Evolutionary conservation across 2,888 invertebrate species (phyloP).

Genomic region (Venustoraphidia nigricollis): DNA sequence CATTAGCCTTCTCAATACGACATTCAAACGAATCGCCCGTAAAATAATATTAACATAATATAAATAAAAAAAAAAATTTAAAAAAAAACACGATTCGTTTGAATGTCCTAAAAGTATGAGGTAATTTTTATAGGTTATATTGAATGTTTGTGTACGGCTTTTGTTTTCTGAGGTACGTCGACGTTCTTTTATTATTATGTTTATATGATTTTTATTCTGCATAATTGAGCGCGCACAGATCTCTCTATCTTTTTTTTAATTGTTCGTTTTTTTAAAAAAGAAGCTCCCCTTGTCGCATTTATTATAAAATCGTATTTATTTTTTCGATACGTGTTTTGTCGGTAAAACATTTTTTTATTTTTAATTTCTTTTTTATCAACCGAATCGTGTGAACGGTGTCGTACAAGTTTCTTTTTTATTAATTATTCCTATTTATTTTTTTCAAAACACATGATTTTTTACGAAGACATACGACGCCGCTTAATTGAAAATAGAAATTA

Average conservation of each 20-base stretch:
- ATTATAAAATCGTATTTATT: constrained; percentile 5
- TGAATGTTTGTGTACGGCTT: not conserved
- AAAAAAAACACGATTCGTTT: too few relatives aligned
- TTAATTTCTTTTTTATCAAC: too few relatives aligned
- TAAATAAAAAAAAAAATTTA: too few relatives aligned
- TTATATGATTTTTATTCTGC: not conserved
- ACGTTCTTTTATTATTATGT: not conserved
- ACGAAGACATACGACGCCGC: too few relatives aligned
- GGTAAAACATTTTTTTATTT: too few relatives aligned
- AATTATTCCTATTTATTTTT: too few relatives aligned
- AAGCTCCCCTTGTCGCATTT: not conserved
- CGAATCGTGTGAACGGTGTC: too few relatives aligned
- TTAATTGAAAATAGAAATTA: too few relatives aligned
- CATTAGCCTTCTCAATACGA: constrained; percentile 9
- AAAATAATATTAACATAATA: too few relatives aligned
- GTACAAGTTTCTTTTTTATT: too few relatives aligned
- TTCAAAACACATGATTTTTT: too few relatives aligned
- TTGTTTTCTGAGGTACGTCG: not conserved
- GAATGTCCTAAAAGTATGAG: not conserved
- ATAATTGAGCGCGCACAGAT: not conserved
- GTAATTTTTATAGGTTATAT: not conserved
- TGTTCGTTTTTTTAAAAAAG: too few relatives aligned
- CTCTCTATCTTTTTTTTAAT: not conserved
- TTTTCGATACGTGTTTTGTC: constrained; percentile 15
- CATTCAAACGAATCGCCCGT: not conserved